These are phyloP conservation scores for Scaptomyza graminum DNA, from an alignment of 1,140 invertebrate species.

Conservation along the genomic window DNA sequence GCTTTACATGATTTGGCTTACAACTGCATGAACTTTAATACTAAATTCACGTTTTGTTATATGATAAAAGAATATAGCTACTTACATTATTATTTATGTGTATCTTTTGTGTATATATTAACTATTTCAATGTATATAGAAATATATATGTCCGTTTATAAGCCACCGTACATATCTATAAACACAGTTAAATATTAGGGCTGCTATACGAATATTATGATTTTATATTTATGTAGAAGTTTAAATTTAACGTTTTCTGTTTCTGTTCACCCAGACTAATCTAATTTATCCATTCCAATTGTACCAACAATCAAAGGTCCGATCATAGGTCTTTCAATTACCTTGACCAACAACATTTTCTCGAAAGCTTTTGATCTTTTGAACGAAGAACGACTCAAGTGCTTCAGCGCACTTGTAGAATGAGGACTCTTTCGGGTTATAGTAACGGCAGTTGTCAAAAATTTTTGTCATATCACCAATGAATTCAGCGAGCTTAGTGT, in stretches of 20 bases:
- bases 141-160: conserved; percentile 11
- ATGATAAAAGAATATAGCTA: conserved; percentile 12
- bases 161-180: conserved; percentile 15
- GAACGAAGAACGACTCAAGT: conserved; percentile 97
- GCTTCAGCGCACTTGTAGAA: conserved; percentile 98
- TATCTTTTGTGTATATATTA: not conserved
- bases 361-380: conserved; percentile 93
- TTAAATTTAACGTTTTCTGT: conserved; percentile 13
- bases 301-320: not conserved
- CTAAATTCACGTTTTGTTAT: conserved; percentile 12
- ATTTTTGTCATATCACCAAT: conserved; percentile 99
- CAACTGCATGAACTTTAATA: conserved; percentile 1
- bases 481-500: conserved; percentile 96
- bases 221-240: conserved; percentile 33
- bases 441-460: conserved; percentile 99
- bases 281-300: conserved; percentile 4
- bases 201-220: conserved; percentile 18
- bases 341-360: conserved; percentile 86
- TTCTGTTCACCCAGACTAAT: conserved; percentile 21
- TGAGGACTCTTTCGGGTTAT: conserved; percentile 97
- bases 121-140: conserved; percentile 8
- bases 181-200: conserved; percentile 31
- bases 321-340: conserved; percentile 46
- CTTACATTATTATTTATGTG: conserved; percentile 3
- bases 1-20: conserved; percentile 19